Conservation (phyloP, 2,113 vertebrate species). For the Tachuris rubrigastra region DNA sequence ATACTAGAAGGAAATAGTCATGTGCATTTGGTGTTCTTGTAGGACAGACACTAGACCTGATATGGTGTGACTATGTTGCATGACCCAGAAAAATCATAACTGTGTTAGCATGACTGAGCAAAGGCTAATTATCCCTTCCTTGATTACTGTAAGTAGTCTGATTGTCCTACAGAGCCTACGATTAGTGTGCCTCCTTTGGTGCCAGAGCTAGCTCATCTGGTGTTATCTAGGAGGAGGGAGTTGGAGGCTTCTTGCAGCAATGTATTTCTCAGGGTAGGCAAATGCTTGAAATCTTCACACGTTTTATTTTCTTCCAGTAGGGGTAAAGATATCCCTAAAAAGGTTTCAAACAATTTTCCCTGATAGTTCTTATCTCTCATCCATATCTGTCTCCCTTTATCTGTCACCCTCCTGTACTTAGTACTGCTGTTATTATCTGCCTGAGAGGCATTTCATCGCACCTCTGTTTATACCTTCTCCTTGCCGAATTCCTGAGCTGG, state of each 20-base stretch:
- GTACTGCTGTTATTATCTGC: neutral
- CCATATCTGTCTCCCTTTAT: neutral
- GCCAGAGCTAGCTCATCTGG: neutral
- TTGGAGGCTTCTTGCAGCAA: neutral
- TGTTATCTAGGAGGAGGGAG: neutral
- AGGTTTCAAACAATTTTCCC: neutral
- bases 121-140: slow-evolving; percentile 19
- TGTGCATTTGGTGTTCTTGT: neutral
- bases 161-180: neutral
- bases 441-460: neutral
- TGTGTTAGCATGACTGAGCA: slow-evolving; percentile 11
- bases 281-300: neutral
- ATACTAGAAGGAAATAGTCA: neutral
- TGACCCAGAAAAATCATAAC: neutral
- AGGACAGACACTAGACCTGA: neutral
- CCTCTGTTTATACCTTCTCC: neutral
- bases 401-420: neutral
- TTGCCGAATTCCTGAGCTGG: neutral
- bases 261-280: neutral
- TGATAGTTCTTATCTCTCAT: neutral
- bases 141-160: slow-evolving; percentile 10
- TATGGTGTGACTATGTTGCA: neutral
- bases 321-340: neutral
- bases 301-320: neutral
- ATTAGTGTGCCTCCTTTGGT: neutral